Base-by-base conservation (phyloP, 2,888 invertebrate genomes). In the Ischnura elegans region DNA sequence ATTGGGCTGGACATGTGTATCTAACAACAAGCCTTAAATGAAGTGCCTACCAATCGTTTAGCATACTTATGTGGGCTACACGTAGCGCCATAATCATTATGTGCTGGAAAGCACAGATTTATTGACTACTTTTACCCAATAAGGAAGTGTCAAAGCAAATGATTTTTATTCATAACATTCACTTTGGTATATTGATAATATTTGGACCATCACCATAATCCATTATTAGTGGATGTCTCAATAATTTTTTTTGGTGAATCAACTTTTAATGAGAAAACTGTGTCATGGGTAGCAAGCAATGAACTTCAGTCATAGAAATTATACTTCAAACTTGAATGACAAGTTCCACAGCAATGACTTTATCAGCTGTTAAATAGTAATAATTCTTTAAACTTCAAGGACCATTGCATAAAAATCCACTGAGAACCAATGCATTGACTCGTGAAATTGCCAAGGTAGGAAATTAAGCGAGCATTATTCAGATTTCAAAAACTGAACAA, bases 21-120 rank as follows among this genome's bases (percentile, higher is more conserved):
- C 61, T 90, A 90, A 42, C 55, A 51, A 43, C 55, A 90, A 90
- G 61, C 90, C 61, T 90, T 61, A 66, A 43, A 61, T 90, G 61
- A 42, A 66, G 43, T 61, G 19, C 45, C 66, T 90, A 90, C 10
- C n/a, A 61, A 55, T 66, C n/a, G 55, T 90, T 90, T 61, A 90
- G 43, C 61, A 90, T 66, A 90, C 90, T 90, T 90, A 90, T 43
- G n/a, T 61, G 55, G 55, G 36, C 66, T 66, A 42, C 4, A 66
- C 8, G 25, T 66, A 90, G 36, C 13, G 76, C 76, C 76, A 76
- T 76, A 36, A 76, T 19, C 61, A 61, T 61, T 76, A 13, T 76
- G 10, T 76, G 76, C 36, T 76, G 76, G 25, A n/a, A 76, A 76
- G 29, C 76, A 76, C 76, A 76, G 76, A 36, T 76, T 76, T 76